Evolutionary conservation across 2,888 invertebrate species (phyloP).

Genomic region (Lithophane leautieri): DNA sequence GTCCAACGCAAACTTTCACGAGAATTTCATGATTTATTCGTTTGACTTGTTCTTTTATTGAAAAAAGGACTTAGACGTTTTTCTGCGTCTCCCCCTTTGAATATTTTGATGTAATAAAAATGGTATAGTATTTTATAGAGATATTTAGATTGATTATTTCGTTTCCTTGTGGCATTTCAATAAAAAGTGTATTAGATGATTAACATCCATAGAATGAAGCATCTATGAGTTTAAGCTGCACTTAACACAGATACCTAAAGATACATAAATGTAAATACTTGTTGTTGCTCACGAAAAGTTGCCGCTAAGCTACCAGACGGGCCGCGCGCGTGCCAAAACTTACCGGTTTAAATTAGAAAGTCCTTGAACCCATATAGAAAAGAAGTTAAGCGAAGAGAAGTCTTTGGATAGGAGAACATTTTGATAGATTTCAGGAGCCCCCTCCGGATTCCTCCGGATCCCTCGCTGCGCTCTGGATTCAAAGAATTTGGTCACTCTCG

Average conservation of each 20-base stretch:
- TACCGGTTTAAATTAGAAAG: no score
- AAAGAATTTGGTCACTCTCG: no score
- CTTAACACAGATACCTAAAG: background rate
- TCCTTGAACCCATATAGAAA: no score
- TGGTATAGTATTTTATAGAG: constrained; percentile 4
- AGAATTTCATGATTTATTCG: constrained; percentile 71
- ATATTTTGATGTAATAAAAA: constrained; percentile 49
- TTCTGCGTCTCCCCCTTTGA: constrained; percentile 51
- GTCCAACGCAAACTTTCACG: constrained; percentile 65
- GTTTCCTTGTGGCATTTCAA: background rate
- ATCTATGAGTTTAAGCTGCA: background rate
- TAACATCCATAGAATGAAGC: background rate
- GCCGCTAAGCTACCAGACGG: no score
- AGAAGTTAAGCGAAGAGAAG: background rate
- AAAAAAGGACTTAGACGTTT: constrained; percentile 59
- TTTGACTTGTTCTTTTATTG: constrained; percentile 67
- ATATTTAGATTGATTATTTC: constrained; percentile 21
- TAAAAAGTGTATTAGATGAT: background rate
- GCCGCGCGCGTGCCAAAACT: no score
- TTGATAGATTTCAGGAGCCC: background rate
- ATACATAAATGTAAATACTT: background rate
- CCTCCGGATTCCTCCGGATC: no score
- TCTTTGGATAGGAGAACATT: background rate
- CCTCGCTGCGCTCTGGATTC: no score
- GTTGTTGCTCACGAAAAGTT: background rate